Conservation (phyloP, 2,113 vertebrate species). For the Entosphenus tridentatus region DNA sequence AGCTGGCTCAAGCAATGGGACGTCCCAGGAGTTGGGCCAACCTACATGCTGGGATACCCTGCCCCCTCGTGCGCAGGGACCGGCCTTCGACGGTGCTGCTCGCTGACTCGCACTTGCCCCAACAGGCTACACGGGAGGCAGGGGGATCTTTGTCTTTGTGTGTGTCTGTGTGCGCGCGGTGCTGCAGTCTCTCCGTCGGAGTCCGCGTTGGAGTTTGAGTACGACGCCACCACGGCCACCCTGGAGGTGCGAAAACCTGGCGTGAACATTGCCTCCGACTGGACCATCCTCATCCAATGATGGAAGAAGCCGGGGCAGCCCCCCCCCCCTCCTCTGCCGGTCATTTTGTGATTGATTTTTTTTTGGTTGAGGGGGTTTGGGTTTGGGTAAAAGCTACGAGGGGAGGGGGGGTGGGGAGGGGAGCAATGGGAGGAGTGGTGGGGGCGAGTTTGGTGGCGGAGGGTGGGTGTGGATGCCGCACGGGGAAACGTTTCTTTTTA, state of each 20-base stretch:
- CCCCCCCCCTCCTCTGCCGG: neutral
- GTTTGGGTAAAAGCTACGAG: too few relatives aligned
- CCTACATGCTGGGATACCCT: too few relatives aligned
- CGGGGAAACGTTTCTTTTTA: neutral
- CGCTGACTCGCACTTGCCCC: too few relatives aligned
- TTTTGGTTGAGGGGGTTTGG: too few relatives aligned
- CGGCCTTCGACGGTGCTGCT: too few relatives aligned
- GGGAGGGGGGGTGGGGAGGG: neutral
- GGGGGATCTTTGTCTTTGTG: too few relatives aligned
- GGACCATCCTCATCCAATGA: conserved; percentile 42
- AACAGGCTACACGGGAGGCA: too few relatives aligned
- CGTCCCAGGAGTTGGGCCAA: too few relatives aligned
- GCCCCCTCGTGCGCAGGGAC: too few relatives aligned
- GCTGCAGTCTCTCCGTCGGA: too few relatives aligned
- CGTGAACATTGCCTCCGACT: conserved; percentile 36
- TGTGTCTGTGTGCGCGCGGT: too few relatives aligned
- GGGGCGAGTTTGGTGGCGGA: conserved; percentile 1
- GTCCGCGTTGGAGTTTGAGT: conserved; percentile 32
- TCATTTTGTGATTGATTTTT: neutral
- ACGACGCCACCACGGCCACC: conserved; percentile 35
- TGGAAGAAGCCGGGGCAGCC: neutral
- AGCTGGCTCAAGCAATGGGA: too few relatives aligned
- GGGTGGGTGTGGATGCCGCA: neutral
- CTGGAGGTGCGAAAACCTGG: conserved; percentile 48
- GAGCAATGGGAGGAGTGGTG: neutral